Percentiles rank a stretch among this genome's conserved stretches.
phyloP scores from a whole-genome alignment of 2,888 invertebrate species.

The Hydriomena furcata region DNA sequence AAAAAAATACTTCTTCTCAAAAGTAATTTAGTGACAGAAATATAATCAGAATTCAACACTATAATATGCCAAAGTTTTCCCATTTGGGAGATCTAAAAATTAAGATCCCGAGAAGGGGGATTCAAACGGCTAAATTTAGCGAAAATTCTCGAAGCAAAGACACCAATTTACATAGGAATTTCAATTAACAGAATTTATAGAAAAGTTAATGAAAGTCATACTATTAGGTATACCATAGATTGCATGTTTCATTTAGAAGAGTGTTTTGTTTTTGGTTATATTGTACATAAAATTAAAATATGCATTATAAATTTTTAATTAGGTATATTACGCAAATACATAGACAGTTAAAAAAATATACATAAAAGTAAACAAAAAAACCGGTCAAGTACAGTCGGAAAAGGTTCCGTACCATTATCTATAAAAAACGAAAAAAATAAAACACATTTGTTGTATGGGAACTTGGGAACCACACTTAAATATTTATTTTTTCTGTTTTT shows the following conservation, averaged over 20 bases:
- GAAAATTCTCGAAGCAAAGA: slow-evolving; percentile 29
- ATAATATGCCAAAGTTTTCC: slow-evolving; percentile 71
- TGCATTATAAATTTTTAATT: background rate
- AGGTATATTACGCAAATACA: too few relatives aligned
- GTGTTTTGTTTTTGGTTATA: background rate
- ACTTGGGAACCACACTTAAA: too few relatives aligned
- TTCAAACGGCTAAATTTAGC: slow-evolving; percentile 26
- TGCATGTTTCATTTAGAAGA: slow-evolving; percentile 4
- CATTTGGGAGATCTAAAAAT: slow-evolving; percentile 67
- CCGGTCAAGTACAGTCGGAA: too few relatives aligned
- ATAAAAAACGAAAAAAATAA: too few relatives aligned
- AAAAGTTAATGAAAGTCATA: slow-evolving; percentile 29
- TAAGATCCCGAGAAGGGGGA: slow-evolving; percentile 35
- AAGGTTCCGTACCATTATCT: too few relatives aligned
- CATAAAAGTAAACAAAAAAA: too few relatives aligned
- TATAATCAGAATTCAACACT: slow-evolving; percentile 61
- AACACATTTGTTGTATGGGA: too few relatives aligned
- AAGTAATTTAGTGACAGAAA: slow-evolving; percentile 72
- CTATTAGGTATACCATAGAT: slow-evolving; percentile 17
- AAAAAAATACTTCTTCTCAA: slow-evolving; percentile 14
- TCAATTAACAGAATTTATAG: slow-evolving; percentile 30
- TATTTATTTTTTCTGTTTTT: too few relatives aligned
- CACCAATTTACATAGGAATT: slow-evolving; percentile 32
- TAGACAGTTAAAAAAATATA: too few relatives aligned
- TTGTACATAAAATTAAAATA: background rate